Evolutionary conservation across 30 jellyfish, hydroid and myxozoan species (phyloP).

Genomic region (Mastigias papua): DNA sequence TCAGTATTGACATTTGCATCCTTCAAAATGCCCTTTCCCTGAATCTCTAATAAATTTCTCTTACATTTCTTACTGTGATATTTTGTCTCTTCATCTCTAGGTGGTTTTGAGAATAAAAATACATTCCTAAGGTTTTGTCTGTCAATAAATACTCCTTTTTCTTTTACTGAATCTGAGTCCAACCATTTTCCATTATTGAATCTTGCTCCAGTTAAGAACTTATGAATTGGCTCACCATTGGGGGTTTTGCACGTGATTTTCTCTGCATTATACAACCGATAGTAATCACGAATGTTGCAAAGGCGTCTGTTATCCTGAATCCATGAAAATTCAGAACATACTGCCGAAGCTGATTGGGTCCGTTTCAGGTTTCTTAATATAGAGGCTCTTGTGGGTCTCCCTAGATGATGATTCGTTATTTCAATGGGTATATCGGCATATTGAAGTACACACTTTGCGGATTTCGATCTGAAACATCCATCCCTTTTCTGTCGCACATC

Average conservation of each 20-base stretch:
- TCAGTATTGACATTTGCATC: constrained; percentile 59
- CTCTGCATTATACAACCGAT: constrained; percentile 37
- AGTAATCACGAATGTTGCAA: constrained; percentile 66
- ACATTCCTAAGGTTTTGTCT: constrained; percentile 54
- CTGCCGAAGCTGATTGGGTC: constrained; percentile 58
- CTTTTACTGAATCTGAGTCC: constrained; percentile 27
- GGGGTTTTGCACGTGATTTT: background rate
- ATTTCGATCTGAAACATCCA: constrained; percentile 22
- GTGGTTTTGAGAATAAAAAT: constrained; percentile 41
- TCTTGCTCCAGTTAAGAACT: constrained; percentile 66
- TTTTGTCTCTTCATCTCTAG: background rate
- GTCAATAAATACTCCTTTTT: constrained; percentile 50
- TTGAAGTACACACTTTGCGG: constrained; percentile 61
- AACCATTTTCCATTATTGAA: constrained; percentile 70
- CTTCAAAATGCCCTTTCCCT: constrained; percentile 31
- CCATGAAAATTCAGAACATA: constrained; percentile 71
- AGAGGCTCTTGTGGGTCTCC: constrained; percentile 73
- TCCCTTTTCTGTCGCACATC: background rate
- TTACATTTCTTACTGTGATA: background rate
- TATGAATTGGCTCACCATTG: constrained; percentile 58
- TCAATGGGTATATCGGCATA: constrained; percentile 71
- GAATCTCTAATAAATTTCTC: constrained; percentile 3
- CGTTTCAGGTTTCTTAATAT: constrained; percentile 51
- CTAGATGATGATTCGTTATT: constrained; percentile 39
- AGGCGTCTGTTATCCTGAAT: constrained; percentile 65